phyloP scores from a whole-genome alignment of 1,140 invertebrate genomes.

The Papilio glaucus region DNA sequence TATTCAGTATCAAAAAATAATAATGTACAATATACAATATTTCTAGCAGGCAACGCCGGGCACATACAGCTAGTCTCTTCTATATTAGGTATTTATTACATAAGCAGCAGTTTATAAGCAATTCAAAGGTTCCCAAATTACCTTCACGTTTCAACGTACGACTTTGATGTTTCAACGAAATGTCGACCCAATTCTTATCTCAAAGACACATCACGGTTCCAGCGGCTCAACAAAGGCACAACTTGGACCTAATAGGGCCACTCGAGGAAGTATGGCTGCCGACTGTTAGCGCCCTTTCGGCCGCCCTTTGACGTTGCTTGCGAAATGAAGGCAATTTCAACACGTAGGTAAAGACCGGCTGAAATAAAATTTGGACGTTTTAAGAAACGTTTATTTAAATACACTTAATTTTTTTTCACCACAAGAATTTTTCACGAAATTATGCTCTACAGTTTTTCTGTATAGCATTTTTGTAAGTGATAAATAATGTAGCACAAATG shows the following conservation, averaged over 20 bases:
- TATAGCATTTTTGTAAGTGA: too few species aligned
- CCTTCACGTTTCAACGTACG: constrained; percentile 40
- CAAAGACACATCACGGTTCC: constrained; percentile 67
- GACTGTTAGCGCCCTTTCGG: constrained; percentile 55
- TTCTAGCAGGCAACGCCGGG: not conserved
- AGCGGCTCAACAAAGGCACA: constrained; percentile 65
- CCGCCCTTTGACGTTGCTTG: constrained; percentile 60
- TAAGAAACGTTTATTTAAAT: constrained; percentile 28
- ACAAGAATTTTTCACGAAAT: not conserved
- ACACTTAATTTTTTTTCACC: too few species aligned
- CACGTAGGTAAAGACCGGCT: constrained; percentile 38
- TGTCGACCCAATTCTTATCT: constrained; percentile 73
- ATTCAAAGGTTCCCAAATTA: constrained; percentile 43
- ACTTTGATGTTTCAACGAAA: constrained; percentile 67
- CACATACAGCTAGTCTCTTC: not conserved
- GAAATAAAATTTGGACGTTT: constrained; percentile 37
- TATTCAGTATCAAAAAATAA: too few species aligned
- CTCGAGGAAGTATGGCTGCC: constrained; percentile 61
- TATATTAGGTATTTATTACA: constrained; percentile 34
- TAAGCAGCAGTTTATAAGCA: constrained; percentile 37
- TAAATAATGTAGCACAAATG: too few species aligned
- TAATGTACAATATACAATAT: too few species aligned
- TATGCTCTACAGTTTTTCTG: too few species aligned
- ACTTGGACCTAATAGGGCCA: constrained; percentile 72
- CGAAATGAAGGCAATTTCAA: constrained; percentile 73